Base-by-base conservation (phyloP, 2,113 vertebrate species). In the Marcusenius ussheri region DNA sequence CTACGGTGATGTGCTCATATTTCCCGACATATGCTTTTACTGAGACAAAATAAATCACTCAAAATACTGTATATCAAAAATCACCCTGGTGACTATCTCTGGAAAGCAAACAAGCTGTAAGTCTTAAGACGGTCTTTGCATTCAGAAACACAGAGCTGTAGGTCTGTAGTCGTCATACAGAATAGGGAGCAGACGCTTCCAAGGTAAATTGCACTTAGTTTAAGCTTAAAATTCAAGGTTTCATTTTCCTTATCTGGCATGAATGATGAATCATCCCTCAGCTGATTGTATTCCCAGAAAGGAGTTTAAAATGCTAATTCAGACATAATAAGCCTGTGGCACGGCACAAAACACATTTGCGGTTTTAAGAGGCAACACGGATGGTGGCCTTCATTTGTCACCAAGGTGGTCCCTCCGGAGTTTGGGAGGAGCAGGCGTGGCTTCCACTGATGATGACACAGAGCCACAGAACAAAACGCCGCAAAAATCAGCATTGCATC, bases 191-290 rank as follows among this genome's bases (percentile, higher is more conserved):
- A 51, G 49, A 51, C 27, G 17, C 3, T n/a, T 87, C 35, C 45
- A 51, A 87, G 46, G 85, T 87, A 87, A 87, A 87, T 51, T 51
- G 49, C 24, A 53, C 10, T n/a, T 51, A 19, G 27, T 87, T 27
- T 87, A 53, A n/a, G 47, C 85, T 53, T 31, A 87, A 53, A 17
- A 87, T 87, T 87, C 85, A 51, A 35, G 85, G 85, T 87, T 87
- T n/a, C n/a, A 35, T 51, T 87, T 50, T 87, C 49, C 46, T 87
- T 87, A 87, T 87, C 27, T 31, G 49, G n/a, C 85, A 31, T 87
- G 42, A 84, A 84, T 84, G 83, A 47, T 45, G 85, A 53, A 87
- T 51, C 10, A 46, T 53, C 45, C 46, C 85, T 51, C n/a, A 87
- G 49, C 9, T 49, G 46, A 31, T n/a, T 87, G 85, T 51, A 87